These are phyloP conservation scores for Ardeotis arabs DNA, from an alignment of 2,113 vertebrate genomes.

Conservation along the genomic window DNA sequence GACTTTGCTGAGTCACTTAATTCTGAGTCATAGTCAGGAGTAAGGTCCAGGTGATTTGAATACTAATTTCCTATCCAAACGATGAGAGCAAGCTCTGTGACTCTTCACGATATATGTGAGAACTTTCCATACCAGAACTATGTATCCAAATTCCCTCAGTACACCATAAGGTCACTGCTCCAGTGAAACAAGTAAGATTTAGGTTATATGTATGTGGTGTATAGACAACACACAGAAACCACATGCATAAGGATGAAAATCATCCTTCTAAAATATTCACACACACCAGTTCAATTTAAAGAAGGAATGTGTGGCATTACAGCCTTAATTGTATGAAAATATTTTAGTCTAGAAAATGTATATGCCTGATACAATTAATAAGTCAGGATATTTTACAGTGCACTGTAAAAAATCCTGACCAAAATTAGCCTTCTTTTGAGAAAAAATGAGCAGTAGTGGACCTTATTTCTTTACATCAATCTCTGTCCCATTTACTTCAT, in stretches of 20 bases:
- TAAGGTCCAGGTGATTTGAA: neutral
- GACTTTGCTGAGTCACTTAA: slow-evolving; percentile 19
- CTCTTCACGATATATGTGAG: neutral
- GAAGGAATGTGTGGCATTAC: neutral
- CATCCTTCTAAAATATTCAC: neutral
- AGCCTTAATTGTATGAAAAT: neutral
- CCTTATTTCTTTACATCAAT: neutral
- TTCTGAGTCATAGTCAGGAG: slow-evolving; percentile 20
- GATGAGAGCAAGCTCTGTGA: neutral
- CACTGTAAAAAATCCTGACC: neutral
- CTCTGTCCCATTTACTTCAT: neutral
- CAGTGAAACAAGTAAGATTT: neutral
- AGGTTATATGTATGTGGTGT: neutral
- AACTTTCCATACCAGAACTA: neutral
- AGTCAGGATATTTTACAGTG: neutral
- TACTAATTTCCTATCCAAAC: neutral
- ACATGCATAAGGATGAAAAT: neutral
- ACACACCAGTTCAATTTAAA: neutral
- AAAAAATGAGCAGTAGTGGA: neutral
- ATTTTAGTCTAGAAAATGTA: neutral
- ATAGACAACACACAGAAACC: neutral
- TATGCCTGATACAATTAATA: neutral
- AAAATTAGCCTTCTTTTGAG: neutral
- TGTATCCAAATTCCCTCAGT: neutral
- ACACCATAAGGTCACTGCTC: neutral